phyloP scores from a whole-genome alignment of 23 tunicate genomes.

The Oikopleura vanhoeffeni region DNA sequence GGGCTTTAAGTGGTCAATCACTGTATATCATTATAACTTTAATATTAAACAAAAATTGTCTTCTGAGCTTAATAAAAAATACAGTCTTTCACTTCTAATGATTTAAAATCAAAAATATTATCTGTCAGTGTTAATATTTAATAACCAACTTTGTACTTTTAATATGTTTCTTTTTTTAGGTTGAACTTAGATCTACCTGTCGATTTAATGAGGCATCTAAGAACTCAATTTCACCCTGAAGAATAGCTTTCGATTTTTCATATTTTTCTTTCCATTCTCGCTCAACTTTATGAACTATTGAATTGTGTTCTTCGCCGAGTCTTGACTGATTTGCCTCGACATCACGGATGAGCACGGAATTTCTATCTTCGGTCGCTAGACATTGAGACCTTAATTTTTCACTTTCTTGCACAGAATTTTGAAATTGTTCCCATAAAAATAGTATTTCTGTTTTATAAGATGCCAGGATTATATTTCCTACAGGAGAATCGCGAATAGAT shows the following conservation, averaged over 20 bases:
- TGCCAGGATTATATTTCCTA: neutral
- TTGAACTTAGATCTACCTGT: too few species aligned
- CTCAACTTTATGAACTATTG: neutral
- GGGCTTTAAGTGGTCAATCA: too few species aligned
- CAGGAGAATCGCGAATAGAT: neutral
- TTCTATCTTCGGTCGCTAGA: neutral
- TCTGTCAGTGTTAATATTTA: too few species aligned
- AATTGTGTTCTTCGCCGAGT: neutral
- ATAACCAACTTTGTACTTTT: too few species aligned
- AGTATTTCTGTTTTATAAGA: constrained; percentile 2
- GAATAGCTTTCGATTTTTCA: neutral
- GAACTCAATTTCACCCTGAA: neutral
- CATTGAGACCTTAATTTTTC: neutral
- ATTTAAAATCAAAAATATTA: too few species aligned
- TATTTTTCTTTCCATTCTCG: constrained; percentile 9
- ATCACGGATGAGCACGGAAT: neutral
- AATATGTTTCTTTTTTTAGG: too few species aligned
- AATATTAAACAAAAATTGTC: too few species aligned
- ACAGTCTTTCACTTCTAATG: too few species aligned
- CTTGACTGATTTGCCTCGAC: neutral
- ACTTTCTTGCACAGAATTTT: neutral
- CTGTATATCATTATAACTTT: too few species aligned
- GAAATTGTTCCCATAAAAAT: constrained; percentile 9
- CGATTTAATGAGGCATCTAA: neutral
- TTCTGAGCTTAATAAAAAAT: too few species aligned